These are phyloP conservation scores for Brenthis hecate DNA, from an alignment of 2,888 invertebrate species.

Conservation along the genomic window DNA sequence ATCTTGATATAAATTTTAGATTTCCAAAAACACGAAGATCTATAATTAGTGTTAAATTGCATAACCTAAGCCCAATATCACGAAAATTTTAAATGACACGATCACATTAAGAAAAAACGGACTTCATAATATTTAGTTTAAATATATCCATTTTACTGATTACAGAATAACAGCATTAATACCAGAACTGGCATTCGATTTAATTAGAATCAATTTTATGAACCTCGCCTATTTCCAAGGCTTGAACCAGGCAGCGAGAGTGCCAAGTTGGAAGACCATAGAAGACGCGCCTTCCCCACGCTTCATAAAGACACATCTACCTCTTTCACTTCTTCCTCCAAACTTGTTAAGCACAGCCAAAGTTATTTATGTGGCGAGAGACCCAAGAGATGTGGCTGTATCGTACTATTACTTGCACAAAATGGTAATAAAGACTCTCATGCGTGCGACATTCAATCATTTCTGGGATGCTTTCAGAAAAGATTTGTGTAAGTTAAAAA, in stretches of 20 bases:
- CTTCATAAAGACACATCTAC: conserved; percentile 85
- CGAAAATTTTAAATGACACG: too few relatives aligned
- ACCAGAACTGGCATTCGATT: conserved; percentile 66
- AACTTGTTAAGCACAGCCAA: conserved; percentile 71
- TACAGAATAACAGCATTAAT: conserved; percentile 62
- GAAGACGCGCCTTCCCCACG: conserved; percentile 74
- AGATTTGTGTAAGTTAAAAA: conserved; percentile 78
- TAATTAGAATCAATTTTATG: conserved; percentile 71
- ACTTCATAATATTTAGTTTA: not conserved
- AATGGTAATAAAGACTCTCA: conserved; percentile 75
- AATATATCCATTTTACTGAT: conserved; percentile 21
- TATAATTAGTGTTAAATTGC: too few relatives aligned
- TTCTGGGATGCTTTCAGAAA: conserved; percentile 84
- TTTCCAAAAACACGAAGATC: too few relatives aligned
- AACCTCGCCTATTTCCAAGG: conserved; percentile 72
- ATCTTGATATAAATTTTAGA: too few relatives aligned
- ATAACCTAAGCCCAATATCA: too few relatives aligned
- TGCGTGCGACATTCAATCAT: conserved; percentile 77
- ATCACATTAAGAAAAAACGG: not conserved
- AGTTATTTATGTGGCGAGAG: conserved; percentile 86
- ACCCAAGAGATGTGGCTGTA: conserved; percentile 87
- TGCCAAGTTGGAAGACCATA: conserved; percentile 64
- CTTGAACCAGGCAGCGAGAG: conserved; percentile 56
- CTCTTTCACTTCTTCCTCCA: conserved; percentile 82
- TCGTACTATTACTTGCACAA: conserved; percentile 87